Percentiles rank a stretch among this genome's conserved stretches.
Conservation (phyloP, 2,797 vertebrate species). For the Myotis planiceps region DNA sequence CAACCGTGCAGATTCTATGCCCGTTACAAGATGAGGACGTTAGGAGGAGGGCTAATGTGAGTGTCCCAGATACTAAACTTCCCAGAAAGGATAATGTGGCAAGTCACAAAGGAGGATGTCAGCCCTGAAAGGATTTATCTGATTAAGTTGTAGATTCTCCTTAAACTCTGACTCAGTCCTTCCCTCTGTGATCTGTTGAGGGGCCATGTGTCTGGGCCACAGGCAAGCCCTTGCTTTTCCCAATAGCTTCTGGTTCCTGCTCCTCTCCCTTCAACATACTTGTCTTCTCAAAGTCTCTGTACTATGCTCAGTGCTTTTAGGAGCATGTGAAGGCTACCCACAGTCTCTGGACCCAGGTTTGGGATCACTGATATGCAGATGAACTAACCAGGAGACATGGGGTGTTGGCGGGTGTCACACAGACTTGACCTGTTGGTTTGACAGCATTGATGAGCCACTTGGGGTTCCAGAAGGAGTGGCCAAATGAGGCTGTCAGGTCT, state of each 20-base stretch:
- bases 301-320: not conserved
- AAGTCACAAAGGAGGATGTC: not conserved
- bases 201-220: not conserved
- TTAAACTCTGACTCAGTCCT: not conserved
- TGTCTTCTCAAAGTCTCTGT: not conserved
- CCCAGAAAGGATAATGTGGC: not conserved
- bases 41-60: not conserved
- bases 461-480: not conserved
- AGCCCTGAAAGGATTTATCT: not conserved
- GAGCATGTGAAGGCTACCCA: not conserved
- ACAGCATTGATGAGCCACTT: not conserved
- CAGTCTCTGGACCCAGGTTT: not conserved
- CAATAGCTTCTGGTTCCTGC: not conserved
- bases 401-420: no score
- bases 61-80: not conserved
- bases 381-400: not conserved
- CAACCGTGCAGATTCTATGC: not conserved
- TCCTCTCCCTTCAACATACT: not conserved
- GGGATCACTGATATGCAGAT: not conserved
- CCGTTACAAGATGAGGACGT: not conserved
- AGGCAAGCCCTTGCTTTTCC: not conserved
- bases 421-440: not conserved
- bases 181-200: not conserved
- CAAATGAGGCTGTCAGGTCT: accelerated
- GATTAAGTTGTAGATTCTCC: not conserved